Base-by-base conservation (phyloP, 2,888 invertebrate species). In the Drosophila fungiperda region DNA sequence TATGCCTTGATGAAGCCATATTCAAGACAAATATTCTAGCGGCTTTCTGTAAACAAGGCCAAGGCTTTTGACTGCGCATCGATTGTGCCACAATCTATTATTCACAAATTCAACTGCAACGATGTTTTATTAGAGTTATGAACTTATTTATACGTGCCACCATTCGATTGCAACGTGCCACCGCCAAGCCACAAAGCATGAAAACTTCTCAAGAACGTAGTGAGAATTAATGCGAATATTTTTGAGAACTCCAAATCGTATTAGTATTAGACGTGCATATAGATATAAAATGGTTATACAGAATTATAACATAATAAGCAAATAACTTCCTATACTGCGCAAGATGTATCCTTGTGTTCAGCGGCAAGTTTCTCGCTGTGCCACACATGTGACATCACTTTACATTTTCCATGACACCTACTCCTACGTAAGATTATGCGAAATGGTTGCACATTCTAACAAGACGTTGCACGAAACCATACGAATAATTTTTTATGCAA, bases 91-190 rank as follows among this genome's bases (percentile, higher is more conserved):
- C 23, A 55, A 68, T 55, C 35, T 40, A 35, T 36, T 78, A 67
- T 63, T 54, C 61, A 62, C 6, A 63, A 67, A 35, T 17, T 72
- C 42, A 58, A 54, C 35, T 32, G 29, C 42, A 66, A 23, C 49
- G 62, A 48, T 68, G 53, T 53, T 73, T 66, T 67, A 68, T 67
- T 50, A 58, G 49, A 73, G 58, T 48, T 50, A 49, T 29, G 26
- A 60, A 63, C 64, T 69, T 67, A 80, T 73, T 77, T 50, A 15
- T 69, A 88, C 83, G 86, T 88, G 86, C 70, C 67, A 60, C 61
- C 36, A 62, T 77, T 50, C 55, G 38, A 53, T 64, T 66, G 61
- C 53, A 48, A 54, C 66, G 57, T 74, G 79, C 50, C 35, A 33
- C 32, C 35, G 23, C 26, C 36, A 53, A 26, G 26, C 11, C 11